Conservation (phyloP, 2,888 invertebrate species). For the Ophion costatus region DNA sequence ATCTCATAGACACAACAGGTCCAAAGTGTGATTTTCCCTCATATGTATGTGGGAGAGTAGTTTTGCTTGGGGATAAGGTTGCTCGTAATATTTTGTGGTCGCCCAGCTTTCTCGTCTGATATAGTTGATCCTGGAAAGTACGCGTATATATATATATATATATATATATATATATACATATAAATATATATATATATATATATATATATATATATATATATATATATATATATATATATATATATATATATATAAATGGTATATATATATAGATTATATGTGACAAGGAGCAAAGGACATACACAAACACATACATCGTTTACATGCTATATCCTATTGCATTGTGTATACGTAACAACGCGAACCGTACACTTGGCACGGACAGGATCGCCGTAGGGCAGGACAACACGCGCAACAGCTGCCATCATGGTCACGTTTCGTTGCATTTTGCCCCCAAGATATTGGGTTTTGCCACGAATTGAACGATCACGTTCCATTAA, state of each 20-base stretch:
- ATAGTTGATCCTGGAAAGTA: constrained; percentile 39
- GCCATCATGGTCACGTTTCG: constrained; percentile 55
- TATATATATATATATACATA: no score
- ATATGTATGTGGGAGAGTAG: constrained; percentile 23
- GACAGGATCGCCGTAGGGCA: constrained; percentile 33
- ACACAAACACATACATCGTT: constrained; percentile 28
- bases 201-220: not conserved
- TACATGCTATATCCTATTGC: constrained; percentile 46
- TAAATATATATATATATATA: not conserved
- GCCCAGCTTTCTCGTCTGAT: constrained; percentile 29
- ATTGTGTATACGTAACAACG: constrained; percentile 40
- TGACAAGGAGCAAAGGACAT: not conserved
- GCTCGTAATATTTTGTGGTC: constrained; percentile 53
- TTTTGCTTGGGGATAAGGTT: constrained; percentile 52
- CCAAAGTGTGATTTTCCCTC: not conserved
- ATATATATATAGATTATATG: no score
- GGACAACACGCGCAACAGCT: constrained; percentile 60
- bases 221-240: constrained; percentile 2
- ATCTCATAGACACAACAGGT: not conserved
- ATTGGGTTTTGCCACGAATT: constrained; percentile 54
- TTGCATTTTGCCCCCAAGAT: constrained; percentile 57
- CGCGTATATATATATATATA: constrained; percentile 16
- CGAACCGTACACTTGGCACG: constrained; percentile 33
- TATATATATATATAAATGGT: no score
- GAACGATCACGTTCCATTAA: constrained; percentile 56